A percentile compares a stretch with the other conserved stretches of the same genome.
Conservation (phyloP, 2,113 vertebrate genomes). For the Rhinopomastus cyanomelas region DNA sequence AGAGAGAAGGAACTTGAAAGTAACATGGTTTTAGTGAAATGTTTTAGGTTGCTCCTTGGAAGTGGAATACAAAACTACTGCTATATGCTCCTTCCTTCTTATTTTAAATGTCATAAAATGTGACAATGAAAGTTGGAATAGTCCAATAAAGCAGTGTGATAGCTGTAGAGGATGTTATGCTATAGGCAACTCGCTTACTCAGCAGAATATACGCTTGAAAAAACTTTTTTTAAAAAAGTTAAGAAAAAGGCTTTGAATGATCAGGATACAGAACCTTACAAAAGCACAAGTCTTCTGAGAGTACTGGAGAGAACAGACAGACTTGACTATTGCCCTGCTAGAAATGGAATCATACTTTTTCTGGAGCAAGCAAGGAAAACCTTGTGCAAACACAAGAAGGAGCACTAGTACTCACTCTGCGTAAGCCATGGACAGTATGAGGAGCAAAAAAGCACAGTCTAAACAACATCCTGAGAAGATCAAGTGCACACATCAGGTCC, state of each 20-base stretch:
- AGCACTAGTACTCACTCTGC: neutral
- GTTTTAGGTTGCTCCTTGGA: neutral
- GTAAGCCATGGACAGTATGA: neutral
- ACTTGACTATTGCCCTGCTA: neutral
- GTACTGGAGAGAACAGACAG: neutral
- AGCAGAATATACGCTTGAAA: neutral
- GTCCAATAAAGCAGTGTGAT: neutral
- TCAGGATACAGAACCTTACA: neutral
- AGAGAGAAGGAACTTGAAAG: neutral
- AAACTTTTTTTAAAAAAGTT: too few species aligned
- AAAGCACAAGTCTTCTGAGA: conserved; percentile 24
- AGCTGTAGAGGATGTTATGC: neutral
- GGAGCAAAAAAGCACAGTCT: neutral
- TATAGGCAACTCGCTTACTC: conserved; percentile 13
- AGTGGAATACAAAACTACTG: neutral
- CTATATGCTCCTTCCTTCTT: neutral
- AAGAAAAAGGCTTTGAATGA: conserved; percentile 9
- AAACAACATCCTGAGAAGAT: neutral
- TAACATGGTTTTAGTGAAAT: neutral
- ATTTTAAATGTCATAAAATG: neutral
- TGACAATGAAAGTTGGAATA: neutral
- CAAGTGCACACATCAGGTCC: neutral
- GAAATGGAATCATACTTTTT: conserved; percentile 16
- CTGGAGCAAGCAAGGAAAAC: neutral
- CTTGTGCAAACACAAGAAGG: neutral